phyloP scores from a whole-genome alignment of 2,888 invertebrate species.

The Caenorhabditis zanzibari region DNA sequence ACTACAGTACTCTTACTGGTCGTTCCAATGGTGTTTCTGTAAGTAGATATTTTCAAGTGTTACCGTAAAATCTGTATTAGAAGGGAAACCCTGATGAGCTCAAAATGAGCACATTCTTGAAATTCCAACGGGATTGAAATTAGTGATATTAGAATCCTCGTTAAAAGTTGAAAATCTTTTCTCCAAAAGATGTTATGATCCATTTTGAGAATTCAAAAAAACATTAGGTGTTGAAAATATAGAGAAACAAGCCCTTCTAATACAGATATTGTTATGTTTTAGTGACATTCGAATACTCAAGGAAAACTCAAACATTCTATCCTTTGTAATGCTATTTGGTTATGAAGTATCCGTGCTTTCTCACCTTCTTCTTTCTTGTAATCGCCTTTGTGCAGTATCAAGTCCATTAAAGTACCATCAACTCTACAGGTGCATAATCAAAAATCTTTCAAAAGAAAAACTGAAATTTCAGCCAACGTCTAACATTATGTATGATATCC shows the following conservation, averaged over 20 bases:
- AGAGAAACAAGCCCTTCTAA: no score
- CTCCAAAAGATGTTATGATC: no score
- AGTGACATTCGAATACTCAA: conserved; percentile 28
- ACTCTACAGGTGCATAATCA: conserved; percentile 32
- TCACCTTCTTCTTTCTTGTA: conserved; percentile 22
- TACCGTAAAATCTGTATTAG: no score
- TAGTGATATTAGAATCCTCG: no score
- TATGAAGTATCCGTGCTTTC: conserved; percentile 44
- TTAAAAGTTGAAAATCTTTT: no score
- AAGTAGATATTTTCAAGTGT: no score
- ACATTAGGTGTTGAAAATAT: no score
- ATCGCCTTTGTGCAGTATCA: conserved; percentile 37
- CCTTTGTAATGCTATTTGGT: conserved; percentile 29
- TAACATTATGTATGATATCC: conserved; percentile 5
- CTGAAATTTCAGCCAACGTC: conserved; percentile 18
- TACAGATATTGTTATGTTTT: no score
- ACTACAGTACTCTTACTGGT: conserved; percentile 32
- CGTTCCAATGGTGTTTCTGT: conserved; percentile 34
- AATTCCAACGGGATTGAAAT: no score
- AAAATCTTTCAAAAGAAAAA: neutral
- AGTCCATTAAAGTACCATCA: conserved; percentile 24
- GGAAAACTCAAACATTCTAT: conserved; percentile 15
- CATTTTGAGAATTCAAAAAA: no score
- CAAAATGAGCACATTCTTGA: no score
- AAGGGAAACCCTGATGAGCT: no score